A percentile compares a stretch with the other conserved stretches of the same genome.
phyloP scores from a whole-genome alignment of 1,140 invertebrate species.

The Zaprionus nigranus region DNA sequence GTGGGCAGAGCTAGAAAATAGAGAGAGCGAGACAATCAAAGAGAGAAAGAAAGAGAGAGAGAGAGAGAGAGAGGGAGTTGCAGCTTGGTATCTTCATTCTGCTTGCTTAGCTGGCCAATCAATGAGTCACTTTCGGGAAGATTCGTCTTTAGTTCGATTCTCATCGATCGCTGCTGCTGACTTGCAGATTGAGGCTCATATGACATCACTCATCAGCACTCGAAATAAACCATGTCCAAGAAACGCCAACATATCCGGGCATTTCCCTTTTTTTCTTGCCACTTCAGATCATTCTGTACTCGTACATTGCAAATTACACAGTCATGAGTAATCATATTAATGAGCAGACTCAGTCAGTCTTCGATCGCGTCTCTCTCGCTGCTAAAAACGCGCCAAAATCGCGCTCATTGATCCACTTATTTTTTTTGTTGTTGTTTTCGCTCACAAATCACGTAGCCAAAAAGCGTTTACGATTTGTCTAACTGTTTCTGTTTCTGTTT shows the following conservation, averaged over 20 bases:
- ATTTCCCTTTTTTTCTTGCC: constrained; percentile 55
- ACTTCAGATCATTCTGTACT: constrained; percentile 49
- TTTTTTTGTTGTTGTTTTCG: not conserved
- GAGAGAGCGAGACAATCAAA: too few relatives aligned
- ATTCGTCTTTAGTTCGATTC: constrained; percentile 8
- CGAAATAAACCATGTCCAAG: constrained; percentile 50
- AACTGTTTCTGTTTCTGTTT: constrained; percentile 67
- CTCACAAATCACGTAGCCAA: constrained; percentile 73
- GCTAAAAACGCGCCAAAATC: constrained; percentile 56
- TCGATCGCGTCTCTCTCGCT: constrained; percentile 10
- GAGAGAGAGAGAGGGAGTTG: constrained; percentile 14
- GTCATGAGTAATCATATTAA: constrained; percentile 78
- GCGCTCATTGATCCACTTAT: constrained; percentile 73
- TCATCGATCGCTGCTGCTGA: constrained; percentile 65
- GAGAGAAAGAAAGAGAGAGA: too few relatives aligned
- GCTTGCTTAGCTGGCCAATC: constrained; percentile 40
- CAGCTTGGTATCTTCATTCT: constrained; percentile 30
- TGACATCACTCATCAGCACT: constrained; percentile 61
- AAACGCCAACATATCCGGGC: constrained; percentile 58
- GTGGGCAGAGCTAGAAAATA: not conserved
- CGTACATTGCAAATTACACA: constrained; percentile 63
- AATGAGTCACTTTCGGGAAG: constrained; percentile 40
- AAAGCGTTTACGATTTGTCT: constrained; percentile 67
- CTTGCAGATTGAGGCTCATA: constrained; percentile 62
- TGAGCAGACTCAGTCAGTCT: constrained; percentile 42